Conservation (phyloP, 2,797 vertebrate genomes). For the Helicolenus hilgendorfi region DNA sequence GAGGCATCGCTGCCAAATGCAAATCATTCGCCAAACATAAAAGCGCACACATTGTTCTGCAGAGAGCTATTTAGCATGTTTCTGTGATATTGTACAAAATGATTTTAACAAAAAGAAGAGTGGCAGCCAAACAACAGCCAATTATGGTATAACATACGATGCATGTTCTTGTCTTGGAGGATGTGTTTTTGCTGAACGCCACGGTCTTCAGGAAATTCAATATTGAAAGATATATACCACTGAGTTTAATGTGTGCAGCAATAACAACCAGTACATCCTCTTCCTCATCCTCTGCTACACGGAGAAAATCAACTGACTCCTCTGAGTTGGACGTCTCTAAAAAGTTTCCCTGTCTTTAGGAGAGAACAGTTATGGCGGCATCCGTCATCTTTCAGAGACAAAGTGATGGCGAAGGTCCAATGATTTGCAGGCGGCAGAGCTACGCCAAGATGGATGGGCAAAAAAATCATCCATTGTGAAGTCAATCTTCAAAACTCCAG, state of each 20-base stretch:
- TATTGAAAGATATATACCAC: neutral
- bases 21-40: constrained; percentile 64
- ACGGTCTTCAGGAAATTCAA: neutral
- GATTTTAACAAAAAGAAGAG: constrained; percentile 16
- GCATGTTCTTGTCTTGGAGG: constrained; percentile 2
- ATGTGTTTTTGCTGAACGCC: neutral
- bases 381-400: constrained; percentile 64
- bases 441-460: constrained; percentile 57
- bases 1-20: constrained; percentile 68
- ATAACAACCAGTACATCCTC: neutral
- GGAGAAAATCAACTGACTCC: constrained; percentile 24
- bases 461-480: constrained; percentile 57
- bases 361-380: constrained; percentile 42
- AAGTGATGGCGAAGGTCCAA: constrained; percentile 52
- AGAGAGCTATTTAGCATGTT: constrained; percentile 48
- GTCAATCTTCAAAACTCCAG: constrained; percentile 55
- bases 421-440: constrained; percentile 44
- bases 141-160: neutral
- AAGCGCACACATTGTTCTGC: constrained; percentile 41
- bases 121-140: constrained; percentile 7
- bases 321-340: constrained; percentile 36
- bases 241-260: constrained; percentile 1
- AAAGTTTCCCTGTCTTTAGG: constrained; percentile 42
- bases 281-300: neutral
- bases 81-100: constrained; percentile 15